These are phyloP conservation scores for Drepana falcataria DNA, from an alignment of 2,888 invertebrate genomes.

Conservation along the genomic window DNA sequence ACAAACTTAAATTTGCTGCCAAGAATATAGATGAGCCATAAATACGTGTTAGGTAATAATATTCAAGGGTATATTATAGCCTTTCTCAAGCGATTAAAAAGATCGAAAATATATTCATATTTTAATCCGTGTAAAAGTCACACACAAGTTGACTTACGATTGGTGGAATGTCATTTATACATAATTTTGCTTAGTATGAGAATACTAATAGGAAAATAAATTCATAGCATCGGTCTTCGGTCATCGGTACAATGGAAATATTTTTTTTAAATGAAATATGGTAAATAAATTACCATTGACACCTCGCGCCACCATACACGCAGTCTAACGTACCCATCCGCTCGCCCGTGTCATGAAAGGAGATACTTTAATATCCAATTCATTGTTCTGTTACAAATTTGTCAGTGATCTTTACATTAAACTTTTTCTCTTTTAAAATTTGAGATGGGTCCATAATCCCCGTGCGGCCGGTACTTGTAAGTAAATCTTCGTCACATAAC, in stretches of 20 bases:
- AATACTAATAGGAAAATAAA: too few species aligned
- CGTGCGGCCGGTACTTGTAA: slow-evolving; percentile 55
- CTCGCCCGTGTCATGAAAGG: slow-evolving; percentile 73
- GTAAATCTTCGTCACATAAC: slow-evolving; percentile 61
- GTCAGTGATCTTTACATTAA: slow-evolving; percentile 78
- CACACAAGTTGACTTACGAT: too few species aligned
- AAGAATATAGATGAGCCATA: not conserved
- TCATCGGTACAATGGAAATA: too few species aligned
- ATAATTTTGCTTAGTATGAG: too few species aligned
- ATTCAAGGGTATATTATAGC: too few species aligned
- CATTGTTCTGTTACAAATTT: slow-evolving; percentile 79
- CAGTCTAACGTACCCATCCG: slow-evolving; percentile 57
- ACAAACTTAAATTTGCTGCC: not conserved
- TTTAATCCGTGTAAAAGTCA: too few species aligned
- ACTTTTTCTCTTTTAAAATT: slow-evolving; percentile 73
- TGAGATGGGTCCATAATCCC: slow-evolving; percentile 73
- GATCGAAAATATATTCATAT: too few species aligned
- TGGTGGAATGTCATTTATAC: too few species aligned
- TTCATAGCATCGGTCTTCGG: too few species aligned
- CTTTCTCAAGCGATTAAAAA: too few species aligned
- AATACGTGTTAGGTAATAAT: too few species aligned
- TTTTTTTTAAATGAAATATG: too few species aligned
- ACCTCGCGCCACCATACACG: slow-evolving; percentile 32
- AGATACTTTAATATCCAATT: slow-evolving; percentile 77
- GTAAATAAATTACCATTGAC: slow-evolving; percentile 3